Conservation (phyloP, 1,140 invertebrate genomes). For the Andrena cerasifolii region DNA sequence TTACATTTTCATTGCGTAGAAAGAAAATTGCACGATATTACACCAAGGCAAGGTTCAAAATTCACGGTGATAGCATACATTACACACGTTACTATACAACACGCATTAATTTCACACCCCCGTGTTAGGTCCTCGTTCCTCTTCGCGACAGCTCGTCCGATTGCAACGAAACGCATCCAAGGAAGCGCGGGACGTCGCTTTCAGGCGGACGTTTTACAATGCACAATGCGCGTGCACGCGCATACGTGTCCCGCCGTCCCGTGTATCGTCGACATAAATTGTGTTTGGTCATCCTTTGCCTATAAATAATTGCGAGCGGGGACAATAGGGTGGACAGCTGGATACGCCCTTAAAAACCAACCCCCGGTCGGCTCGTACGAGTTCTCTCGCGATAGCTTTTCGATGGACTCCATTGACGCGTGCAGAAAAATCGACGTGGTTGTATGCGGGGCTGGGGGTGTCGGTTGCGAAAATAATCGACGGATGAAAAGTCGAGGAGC, state of each 20-base stretch:
- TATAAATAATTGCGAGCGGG: conserved; percentile 72
- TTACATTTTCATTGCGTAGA: no score
- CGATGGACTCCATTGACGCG: conserved; percentile 50
- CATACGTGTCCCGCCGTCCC: neutral
- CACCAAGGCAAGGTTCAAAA: no score
- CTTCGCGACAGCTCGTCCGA: neutral
- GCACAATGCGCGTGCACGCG: conserved; percentile 8
- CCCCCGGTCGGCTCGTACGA: neutral
- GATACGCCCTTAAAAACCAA: conserved; percentile 62
- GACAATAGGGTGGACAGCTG: conserved; percentile 72
- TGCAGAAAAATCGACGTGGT: conserved; percentile 32
- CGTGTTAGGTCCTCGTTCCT: no score
- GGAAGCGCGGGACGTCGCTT: neutral
- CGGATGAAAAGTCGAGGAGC: conserved; percentile 29
- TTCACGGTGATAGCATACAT: no score
- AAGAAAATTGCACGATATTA: no score
- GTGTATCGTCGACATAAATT: conserved; percentile 54
- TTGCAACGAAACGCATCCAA: neutral
- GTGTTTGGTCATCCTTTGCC: conserved; percentile 75
- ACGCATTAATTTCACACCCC: no score
- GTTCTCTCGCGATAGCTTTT: conserved; percentile 55
- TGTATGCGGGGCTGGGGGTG: neutral
- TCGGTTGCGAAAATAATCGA: conserved; percentile 30
- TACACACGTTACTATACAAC: no score
- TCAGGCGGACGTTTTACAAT: conserved; percentile 48